phyloP scores from a whole-genome alignment of 2,888 invertebrate species.

The Cerastoderma edule region DNA sequence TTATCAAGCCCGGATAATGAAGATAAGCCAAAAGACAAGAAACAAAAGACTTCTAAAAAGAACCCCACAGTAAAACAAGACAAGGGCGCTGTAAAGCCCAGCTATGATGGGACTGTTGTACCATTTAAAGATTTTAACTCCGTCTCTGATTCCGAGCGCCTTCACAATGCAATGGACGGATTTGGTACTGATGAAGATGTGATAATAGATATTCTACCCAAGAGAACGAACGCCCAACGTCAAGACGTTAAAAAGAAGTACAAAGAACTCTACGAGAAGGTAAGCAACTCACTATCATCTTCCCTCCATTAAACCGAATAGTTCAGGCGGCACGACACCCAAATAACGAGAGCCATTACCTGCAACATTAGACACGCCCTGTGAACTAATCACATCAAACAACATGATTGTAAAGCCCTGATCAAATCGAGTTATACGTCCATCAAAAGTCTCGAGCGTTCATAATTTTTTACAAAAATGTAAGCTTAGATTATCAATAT shows the following conservation, averaged over 20 bases:
- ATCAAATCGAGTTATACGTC: no score
- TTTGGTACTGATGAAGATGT: constrained; percentile 71
- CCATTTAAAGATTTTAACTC: constrained; percentile 62
- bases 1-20: constrained; percentile 3
- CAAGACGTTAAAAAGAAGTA: constrained; percentile 75
- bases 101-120: constrained; percentile 51
- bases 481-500: no score
- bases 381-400: no score
- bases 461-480: no score
- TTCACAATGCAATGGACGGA: constrained; percentile 75
- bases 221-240: constrained; percentile 72
- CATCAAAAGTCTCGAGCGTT: no score
- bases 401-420: no score
- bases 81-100: constrained; percentile 3
- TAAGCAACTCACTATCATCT: constrained; percentile 25
- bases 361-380: no score
- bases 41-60: constrained; percentile 27
- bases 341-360: no score
- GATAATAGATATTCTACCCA: constrained; percentile 74
- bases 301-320: no score
- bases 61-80: constrained; percentile 16
- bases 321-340: no score
- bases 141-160: constrained; percentile 66
- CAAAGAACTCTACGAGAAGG: constrained; percentile 68
- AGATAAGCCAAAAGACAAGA: constrained; percentile 14